Conservation (phyloP, 2,113 vertebrate genomes). For the Falcunculus frontatus region DNA sequence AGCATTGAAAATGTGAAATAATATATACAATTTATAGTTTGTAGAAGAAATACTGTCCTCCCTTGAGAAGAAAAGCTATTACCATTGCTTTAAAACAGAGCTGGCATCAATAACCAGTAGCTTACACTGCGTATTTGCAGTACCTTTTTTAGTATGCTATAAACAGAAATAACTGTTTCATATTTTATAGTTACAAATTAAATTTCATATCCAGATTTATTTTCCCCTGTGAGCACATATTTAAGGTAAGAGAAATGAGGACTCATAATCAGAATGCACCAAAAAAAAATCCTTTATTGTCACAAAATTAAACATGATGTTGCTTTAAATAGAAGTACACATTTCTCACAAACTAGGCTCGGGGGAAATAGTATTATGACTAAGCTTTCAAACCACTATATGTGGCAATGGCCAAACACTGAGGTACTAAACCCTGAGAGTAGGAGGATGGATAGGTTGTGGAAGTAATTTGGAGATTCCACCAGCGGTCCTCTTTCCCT, state of each 20-base stretch:
- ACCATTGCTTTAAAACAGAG: background rate
- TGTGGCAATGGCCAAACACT: background rate
- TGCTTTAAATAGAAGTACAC: slow-evolving; percentile 18
- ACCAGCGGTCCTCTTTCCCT: background rate
- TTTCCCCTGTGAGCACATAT: background rate
- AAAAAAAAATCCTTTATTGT: background rate
- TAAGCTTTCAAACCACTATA: background rate
- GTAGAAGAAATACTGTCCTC: background rate
- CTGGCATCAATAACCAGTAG: background rate
- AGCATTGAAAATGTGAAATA: background rate
- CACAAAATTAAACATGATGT: background rate
- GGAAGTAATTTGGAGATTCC: background rate
- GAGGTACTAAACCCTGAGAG: background rate
- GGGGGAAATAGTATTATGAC: background rate
- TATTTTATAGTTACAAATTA: slow-evolving; percentile 22
- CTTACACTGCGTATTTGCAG: background rate
- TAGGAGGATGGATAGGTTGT: background rate
- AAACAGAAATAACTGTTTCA: slow-evolving; percentile 32
- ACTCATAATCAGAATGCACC: background rate
- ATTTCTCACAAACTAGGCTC: background rate
- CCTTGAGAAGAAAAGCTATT: background rate
- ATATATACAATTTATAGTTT: background rate
- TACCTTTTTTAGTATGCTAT: background rate
- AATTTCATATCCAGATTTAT: slow-evolving; percentile 40
- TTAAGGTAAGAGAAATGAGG: background rate